Conservation (phyloP, 1,140 invertebrate genomes). For the Bathynomus jamesi region DNA sequence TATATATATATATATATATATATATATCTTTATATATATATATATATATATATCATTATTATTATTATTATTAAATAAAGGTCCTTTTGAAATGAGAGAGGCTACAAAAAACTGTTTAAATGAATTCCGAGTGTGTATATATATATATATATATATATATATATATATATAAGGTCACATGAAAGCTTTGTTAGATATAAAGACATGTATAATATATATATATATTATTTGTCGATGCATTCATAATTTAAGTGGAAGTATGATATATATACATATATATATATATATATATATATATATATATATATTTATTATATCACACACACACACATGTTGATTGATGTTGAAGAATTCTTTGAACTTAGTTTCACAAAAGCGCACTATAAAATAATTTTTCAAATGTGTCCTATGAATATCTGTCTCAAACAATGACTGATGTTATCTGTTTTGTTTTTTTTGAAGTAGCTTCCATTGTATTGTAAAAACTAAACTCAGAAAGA, state of each 20-base stretch:
- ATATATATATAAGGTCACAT: background rate
- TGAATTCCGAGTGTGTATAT: background rate
- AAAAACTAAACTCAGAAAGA: no score
- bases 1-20: background rate
- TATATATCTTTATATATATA: background rate
- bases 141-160: background rate
- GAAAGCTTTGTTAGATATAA: background rate
- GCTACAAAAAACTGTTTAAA: no score
- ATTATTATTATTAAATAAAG: no score
- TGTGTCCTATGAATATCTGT: no score
- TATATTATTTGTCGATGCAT: background rate
- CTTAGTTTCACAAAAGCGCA: no score
- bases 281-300: background rate
- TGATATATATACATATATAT: background rate
- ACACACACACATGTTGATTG: no score
- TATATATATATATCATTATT: background rate
- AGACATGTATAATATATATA: background rate
- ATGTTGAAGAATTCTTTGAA: no score
- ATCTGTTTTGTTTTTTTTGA: no score
- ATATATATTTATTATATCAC: background rate
- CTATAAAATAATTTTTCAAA: no score
- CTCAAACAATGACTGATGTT: no score
- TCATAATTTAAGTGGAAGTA: background rate
- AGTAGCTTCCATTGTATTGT: no score
- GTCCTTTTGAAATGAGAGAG: no score